phyloP scores from a whole-genome alignment of 1,140 invertebrate species.

The Drosophila nebulosa region DNA sequence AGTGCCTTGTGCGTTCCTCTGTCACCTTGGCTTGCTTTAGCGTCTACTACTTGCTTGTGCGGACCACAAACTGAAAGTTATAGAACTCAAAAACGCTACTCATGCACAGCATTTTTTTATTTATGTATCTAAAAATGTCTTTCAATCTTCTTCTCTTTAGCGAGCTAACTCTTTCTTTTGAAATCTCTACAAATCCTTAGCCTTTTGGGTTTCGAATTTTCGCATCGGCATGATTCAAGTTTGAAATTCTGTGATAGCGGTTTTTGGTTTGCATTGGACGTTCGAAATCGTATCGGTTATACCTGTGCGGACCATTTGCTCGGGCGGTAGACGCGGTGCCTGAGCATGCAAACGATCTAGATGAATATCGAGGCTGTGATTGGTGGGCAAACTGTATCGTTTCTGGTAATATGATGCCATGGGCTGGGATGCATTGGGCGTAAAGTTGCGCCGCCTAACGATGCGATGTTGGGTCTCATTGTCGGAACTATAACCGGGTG shows the following conservation, averaged over 20 bases:
- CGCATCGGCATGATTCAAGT: background rate
- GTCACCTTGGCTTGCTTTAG: too few species aligned
- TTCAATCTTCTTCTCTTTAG: too few species aligned
- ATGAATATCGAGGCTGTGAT: slow-evolving; percentile 74
- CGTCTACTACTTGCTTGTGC: too few species aligned
- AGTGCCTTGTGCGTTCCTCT: too few species aligned
- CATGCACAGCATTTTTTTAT: too few species aligned
- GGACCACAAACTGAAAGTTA: too few species aligned
- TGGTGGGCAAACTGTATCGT: slow-evolving; percentile 80
- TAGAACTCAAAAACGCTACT: too few species aligned
- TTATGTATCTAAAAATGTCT: too few species aligned
- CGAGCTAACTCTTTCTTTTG: too few species aligned
- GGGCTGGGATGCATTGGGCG: slow-evolving; percentile 81
- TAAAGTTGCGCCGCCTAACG: slow-evolving; percentile 83
- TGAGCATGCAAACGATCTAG: slow-evolving; percentile 72
- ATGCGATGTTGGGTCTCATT: slow-evolving; percentile 48
- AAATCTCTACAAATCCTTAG: too few species aligned
- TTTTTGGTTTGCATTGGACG: slow-evolving; percentile 17
- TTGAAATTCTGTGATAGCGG: slow-evolving; percentile 22
- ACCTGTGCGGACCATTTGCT: slow-evolving; percentile 66
- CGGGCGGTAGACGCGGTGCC: slow-evolving; percentile 65
- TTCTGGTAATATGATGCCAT: slow-evolving; percentile 73
- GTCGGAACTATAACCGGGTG: slow-evolving; percentile 66
- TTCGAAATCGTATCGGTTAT: slow-evolving; percentile 13
- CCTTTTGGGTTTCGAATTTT: background rate